Percentiles rank a stretch among this genome's conserved stretches.
phyloP scores from a whole-genome alignment of 2,888 invertebrate species.

The Cephus rjabovi region DNA sequence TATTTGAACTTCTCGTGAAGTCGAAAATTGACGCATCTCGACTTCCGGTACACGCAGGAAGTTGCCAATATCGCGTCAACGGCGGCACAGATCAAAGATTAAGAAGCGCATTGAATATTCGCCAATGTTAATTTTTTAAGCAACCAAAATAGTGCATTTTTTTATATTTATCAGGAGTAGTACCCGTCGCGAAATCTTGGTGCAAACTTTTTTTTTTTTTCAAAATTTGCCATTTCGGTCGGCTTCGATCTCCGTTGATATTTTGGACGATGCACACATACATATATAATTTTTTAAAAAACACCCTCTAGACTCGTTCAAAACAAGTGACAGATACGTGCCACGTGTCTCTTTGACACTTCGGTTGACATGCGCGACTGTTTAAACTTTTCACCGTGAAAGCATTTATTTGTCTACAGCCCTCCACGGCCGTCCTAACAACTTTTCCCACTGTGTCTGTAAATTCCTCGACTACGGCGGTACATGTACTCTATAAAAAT shows the following conservation, averaged over 20 bases:
- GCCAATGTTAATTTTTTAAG: no score
- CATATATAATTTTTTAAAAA: background rate
- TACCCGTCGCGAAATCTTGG: no score
- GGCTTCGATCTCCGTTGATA: no score
- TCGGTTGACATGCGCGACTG: background rate
- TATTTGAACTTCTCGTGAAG: background rate
- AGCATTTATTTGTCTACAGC: background rate
- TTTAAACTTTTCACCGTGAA: background rate
- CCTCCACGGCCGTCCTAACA: background rate
- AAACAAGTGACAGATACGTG: background rate
- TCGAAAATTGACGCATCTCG: background rate
- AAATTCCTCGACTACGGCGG: background rate
- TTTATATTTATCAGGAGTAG: no score
- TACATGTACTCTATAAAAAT: background rate
- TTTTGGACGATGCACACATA: no score
- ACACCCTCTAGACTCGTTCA: background rate
- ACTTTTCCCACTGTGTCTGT: background rate
- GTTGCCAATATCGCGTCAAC: no score
- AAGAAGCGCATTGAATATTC: no score
- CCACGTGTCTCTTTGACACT: background rate
- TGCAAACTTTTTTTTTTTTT: background rate
- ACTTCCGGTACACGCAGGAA: no score
- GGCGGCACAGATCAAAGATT: no score
- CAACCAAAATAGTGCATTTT: no score
- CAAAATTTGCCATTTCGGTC: no score